Percentiles rank a stretch among this genome's conserved stretches.
Evolutionary conservation across 2,113 vertebrate species (phyloP).

Genomic region (Malaclemys terrapin): DNA sequence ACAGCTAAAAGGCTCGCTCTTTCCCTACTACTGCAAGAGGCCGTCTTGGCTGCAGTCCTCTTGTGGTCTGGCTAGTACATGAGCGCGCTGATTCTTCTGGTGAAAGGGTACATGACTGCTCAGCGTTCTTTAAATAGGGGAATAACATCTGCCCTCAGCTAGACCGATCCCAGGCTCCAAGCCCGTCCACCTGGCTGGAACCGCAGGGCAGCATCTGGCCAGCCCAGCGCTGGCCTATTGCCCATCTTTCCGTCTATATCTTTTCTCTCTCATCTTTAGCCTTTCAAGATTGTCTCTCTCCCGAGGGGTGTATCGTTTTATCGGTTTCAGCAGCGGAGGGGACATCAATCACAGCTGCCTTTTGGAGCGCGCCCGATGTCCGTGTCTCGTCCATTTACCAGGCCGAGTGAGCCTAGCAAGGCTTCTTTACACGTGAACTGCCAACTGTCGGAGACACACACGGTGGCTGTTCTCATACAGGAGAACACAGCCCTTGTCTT

Average conservation of each 20-base stretch:
- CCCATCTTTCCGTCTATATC: neutral
- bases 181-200: neutral
- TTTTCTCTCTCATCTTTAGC: neutral
- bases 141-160: neutral
- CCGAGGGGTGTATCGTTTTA: neutral
- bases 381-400: neutral
- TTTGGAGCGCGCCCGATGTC: neutral
- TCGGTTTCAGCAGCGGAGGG: neutral
- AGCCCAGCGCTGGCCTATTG: neutral
- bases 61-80: slow-evolving; percentile 10
- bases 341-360: neutral
- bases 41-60: slow-evolving; percentile 45
- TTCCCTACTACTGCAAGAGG: slow-evolving; percentile 37
- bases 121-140: neutral
- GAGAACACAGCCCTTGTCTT: neutral
- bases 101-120: slow-evolving; percentile 4
- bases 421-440: neutral
- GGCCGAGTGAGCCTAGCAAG: too few species aligned
- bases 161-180: neutral
- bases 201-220: neutral
- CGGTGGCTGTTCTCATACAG: neutral
- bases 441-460: neutral
- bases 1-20: slow-evolving; percentile 41
- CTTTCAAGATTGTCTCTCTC: neutral
- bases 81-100: neutral